phyloP scores from a whole-genome alignment of 2,888 invertebrate species.

The Standfussiana lucernea region DNA sequence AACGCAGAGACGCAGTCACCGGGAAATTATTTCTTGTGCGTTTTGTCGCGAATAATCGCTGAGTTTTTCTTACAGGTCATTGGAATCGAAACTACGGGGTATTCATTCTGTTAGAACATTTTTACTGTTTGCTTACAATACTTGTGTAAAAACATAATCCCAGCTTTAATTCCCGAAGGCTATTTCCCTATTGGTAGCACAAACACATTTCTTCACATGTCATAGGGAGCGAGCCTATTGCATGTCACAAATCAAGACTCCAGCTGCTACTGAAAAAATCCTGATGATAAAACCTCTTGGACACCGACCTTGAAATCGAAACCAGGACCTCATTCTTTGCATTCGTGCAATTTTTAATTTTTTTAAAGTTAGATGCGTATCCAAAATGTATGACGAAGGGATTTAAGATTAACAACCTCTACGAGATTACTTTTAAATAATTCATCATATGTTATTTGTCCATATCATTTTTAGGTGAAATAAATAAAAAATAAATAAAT shows the following conservation, averaged over 20 bases:
- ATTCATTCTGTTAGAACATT: not conserved
- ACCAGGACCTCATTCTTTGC: not conserved
- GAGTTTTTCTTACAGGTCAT: constrained; percentile 42
- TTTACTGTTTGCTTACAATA: not conserved
- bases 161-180: not conserved
- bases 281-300: not conserved
- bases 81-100: constrained; percentile 24
- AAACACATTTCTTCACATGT: not conserved
- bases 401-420: too few species aligned
- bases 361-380: not conserved
- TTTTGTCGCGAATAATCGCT: constrained; percentile 51
- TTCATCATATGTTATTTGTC: too few species aligned
- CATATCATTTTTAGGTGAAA: too few species aligned
- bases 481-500: too few species aligned
- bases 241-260: too few species aligned
- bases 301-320: not conserved
- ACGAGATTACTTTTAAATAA: too few species aligned
- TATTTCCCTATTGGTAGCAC: too few species aligned
- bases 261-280: not conserved
- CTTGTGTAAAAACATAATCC: not conserved
- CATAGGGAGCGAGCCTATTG: not conserved
- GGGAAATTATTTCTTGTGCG: constrained; percentile 52
- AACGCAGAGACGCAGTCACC: constrained; percentile 36
- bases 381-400: not conserved
- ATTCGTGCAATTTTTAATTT: not conserved